Evolutionary conservation across 2,888 invertebrate species (phyloP).

Genomic region (Pammene fasciana): DNA sequence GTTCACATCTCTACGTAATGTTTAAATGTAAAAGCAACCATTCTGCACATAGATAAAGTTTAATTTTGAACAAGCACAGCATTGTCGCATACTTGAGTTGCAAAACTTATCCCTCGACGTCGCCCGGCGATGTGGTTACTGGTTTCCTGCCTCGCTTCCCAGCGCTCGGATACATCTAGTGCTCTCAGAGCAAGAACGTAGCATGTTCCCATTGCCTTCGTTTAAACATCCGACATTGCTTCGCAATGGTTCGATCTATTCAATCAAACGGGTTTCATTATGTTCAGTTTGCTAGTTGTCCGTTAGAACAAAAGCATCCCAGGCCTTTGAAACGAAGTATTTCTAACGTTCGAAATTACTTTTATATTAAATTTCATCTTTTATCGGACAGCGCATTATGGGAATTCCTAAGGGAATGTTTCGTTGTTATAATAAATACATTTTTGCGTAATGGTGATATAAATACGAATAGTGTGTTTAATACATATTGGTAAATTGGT

Average conservation of each 20-base stretch:
- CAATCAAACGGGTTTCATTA: conserved; percentile 56
- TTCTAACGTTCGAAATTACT: conserved; percentile 12
- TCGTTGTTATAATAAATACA: conserved; percentile 8
- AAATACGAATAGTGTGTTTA: background rate
- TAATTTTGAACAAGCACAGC: conserved; percentile 22
- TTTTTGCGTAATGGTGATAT: conserved; percentile 4
- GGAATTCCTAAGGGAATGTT: background rate
- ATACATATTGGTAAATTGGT: conserved; percentile 3
- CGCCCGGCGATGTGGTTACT: conserved; percentile 63
- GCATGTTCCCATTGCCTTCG: conserved; percentile 16
- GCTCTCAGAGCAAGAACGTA: conserved; percentile 19
- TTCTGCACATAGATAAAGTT: conserved; percentile 8
- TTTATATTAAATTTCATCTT: conserved; percentile 16
- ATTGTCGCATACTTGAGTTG: conserved; percentile 14
- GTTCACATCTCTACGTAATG: conserved; percentile 3
- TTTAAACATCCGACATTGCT: conserved; percentile 34
- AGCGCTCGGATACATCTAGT: conserved; percentile 33
- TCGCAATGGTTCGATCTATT: conserved; percentile 39
- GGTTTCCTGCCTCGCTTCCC: conserved; percentile 61
- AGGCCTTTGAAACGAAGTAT: conserved; percentile 10
- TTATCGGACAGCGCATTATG: conserved; percentile 4
- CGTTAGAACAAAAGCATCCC: conserved; percentile 33
- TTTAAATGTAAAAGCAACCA: background rate
- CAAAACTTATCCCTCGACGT: conserved; percentile 31
- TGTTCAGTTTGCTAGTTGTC: conserved; percentile 43